Percentiles rank a stretch among this genome's conserved stretches.
phyloP scores from a whole-genome alignment of 2,888 invertebrate genomes.

The Cylloceria caligata region DNA sequence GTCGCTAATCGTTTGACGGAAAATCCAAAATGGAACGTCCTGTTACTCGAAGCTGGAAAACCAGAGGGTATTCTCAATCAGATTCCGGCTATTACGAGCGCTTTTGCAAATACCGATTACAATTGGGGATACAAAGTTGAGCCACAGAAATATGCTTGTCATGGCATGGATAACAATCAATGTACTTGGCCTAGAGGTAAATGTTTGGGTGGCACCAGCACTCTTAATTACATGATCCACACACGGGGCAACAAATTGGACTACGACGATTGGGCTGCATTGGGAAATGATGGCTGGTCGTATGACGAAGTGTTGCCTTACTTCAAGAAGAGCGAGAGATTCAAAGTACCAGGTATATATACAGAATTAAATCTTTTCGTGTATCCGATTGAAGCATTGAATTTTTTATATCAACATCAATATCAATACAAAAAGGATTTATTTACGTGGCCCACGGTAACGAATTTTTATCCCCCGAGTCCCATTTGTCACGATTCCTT shows the following conservation, averaged over 20 bases:
- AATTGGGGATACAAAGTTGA: conserved; percentile 91
- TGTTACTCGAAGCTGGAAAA: conserved; percentile 89
- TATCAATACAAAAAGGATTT: too few species aligned
- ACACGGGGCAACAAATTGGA: conserved; percentile 74
- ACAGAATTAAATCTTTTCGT: not conserved
- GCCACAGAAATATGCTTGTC: conserved; percentile 87
- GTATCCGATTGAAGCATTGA: too few species aligned
- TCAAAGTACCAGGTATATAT: conserved; percentile 63
- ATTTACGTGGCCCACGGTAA: too few species aligned
- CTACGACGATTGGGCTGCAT: conserved; percentile 68
- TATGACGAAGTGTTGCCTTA: conserved; percentile 71
- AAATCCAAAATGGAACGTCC: conserved; percentile 86
- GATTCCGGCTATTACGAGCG: conserved; percentile 86
- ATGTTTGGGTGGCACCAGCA: conserved; percentile 80
- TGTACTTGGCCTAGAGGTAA: conserved; percentile 90
- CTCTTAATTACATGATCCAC: conserved; percentile 82
- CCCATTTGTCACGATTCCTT: too few species aligned
- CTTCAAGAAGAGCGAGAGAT: conserved; percentile 69
- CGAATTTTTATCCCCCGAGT: too few species aligned
- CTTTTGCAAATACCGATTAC: conserved; percentile 87
- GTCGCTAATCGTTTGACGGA: conserved; percentile 90
- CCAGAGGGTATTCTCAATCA: conserved; percentile 86
- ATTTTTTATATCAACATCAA: too few species aligned
- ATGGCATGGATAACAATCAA: conserved; percentile 89
- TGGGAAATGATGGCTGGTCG: conserved; percentile 72